Evolutionary conservation across 2,797 vertebrate species (phyloP).

Genomic region (Thunnus albacares): DNA sequence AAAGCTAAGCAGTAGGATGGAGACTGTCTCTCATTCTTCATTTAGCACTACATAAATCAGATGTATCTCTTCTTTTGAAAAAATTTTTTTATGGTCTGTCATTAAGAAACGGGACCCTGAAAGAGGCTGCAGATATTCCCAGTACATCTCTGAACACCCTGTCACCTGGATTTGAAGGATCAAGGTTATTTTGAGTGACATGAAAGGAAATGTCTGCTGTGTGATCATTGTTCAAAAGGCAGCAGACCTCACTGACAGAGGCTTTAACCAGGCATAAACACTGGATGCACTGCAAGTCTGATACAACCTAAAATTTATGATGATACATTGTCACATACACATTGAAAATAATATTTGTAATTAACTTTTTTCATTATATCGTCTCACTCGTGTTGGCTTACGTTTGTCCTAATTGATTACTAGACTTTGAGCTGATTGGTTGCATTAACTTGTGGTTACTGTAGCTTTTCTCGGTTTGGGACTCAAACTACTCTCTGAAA

Average conservation of each 20-base stretch:
- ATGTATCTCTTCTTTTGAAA: constrained; percentile 7
- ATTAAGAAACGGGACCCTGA: not conserved
- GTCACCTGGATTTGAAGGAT: not conserved
- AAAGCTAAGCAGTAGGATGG: constrained; percentile 10
- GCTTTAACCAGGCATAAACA: not conserved
- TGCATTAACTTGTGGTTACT: not conserved
- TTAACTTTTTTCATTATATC: not conserved
- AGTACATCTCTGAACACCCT: not conserved
- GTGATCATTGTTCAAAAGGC: constrained; percentile 12
- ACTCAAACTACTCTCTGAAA: not conserved
- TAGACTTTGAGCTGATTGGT: not conserved
- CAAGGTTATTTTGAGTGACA: constrained; percentile 19
- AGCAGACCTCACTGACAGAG: not conserved
- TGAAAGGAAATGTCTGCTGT: constrained; percentile 3
- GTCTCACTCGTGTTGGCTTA: not conserved
- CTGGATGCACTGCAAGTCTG: not conserved
- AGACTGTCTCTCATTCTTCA: constrained; percentile 11
- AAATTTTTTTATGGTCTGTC: not conserved
- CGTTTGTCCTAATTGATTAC: not conserved
- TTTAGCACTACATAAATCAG: constrained; percentile 13
- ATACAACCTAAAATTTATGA: too few species aligned
- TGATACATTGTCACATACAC: too few species aligned
- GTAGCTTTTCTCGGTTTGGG: not conserved
- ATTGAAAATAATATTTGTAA: not conserved
- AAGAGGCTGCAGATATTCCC: not conserved